phyloP scores from a whole-genome alignment of 2,113 vertebrate genomes.

The Oryzias woworae region DNA sequence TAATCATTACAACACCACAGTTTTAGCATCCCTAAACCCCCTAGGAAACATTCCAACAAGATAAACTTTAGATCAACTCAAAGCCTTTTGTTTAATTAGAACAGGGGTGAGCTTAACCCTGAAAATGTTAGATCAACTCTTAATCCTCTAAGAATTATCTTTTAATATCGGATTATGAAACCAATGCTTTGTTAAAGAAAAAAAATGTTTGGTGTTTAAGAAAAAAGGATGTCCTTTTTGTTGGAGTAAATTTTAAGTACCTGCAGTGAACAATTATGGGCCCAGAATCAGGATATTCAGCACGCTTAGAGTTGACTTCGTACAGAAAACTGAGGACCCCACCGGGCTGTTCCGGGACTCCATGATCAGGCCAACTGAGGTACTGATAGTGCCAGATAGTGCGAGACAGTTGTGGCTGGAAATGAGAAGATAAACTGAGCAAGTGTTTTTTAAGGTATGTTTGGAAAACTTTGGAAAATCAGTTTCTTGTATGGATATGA shows the following conservation, averaged over 20 bases:
- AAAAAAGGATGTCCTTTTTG: not conserved
- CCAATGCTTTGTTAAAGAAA: not conserved
- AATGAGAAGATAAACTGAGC: not conserved
- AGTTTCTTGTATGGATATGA: not conserved
- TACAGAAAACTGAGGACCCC: slow-evolving; percentile 91
- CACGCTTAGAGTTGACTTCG: slow-evolving; percentile 88
- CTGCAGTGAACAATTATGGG: slow-evolving; percentile 96
- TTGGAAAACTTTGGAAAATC: not conserved
- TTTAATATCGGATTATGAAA: slow-evolving; percentile 9
- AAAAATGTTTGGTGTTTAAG: not conserved
- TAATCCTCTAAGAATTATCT: slow-evolving; percentile 9
- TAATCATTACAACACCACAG: slow-evolving; percentile 4
- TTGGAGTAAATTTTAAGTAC: slow-evolving; percentile 57
- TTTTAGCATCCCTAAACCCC: slow-evolving; percentile 31
- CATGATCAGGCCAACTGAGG: slow-evolving; percentile 96
- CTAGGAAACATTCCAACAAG: slow-evolving; percentile 46
- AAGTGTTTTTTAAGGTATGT: not conserved
- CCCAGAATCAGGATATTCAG: slow-evolving; percentile 73
- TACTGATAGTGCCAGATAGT: slow-evolving; percentile 96
- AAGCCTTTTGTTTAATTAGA: slow-evolving; percentile 31
- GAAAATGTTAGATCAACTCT: slow-evolving; percentile 38
- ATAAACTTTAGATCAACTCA: slow-evolving; percentile 45
- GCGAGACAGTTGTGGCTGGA: slow-evolving; percentile 71
- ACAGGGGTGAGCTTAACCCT: slow-evolving; percentile 47
- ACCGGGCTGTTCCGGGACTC: slow-evolving; percentile 89